Percentiles rank a stretch among this genome's conserved stretches.
phyloP scores from a whole-genome alignment of 2,888 invertebrate genomes.

The Ophion obscuratus region DNA sequence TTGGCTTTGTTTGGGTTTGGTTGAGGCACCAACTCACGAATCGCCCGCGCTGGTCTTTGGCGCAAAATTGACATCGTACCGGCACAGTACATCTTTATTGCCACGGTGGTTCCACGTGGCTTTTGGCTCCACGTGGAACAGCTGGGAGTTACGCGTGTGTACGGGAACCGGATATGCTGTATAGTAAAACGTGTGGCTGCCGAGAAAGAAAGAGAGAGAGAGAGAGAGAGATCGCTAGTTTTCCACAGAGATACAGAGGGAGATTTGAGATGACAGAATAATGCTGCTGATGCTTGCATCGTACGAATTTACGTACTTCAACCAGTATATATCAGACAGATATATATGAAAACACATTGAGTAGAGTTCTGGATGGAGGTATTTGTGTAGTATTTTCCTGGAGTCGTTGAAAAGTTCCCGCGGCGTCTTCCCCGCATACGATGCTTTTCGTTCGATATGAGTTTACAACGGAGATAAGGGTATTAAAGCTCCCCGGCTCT shows the following conservation, averaged over 20 bases:
- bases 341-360: constrained; percentile 30
- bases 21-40: constrained; percentile 34
- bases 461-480: constrained; percentile 78
- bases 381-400: constrained; percentile 29
- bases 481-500: constrained; percentile 71
- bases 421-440: constrained; percentile 21
- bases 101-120: constrained; percentile 41
- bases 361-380: constrained; percentile 29
- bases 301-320: constrained; percentile 55
- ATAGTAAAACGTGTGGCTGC: constrained; percentile 35
- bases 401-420: constrained; percentile 59
- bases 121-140: constrained; percentile 49
- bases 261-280: constrained; percentile 14
- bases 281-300: constrained; percentile 50
- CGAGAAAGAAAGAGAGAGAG: constrained; percentile 32
- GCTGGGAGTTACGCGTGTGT: constrained; percentile 48
- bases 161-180: constrained; percentile 24
- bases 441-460: constrained; percentile 71
- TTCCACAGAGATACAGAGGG: constrained; percentile 21
- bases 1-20: no score
- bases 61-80: neutral
- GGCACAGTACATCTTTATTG: constrained; percentile 5
- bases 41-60: no score
- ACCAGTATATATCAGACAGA: constrained; percentile 25
- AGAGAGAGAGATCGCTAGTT: constrained; percentile 17